Percentiles rank a stretch among this genome's conserved stretches.
Evolutionary conservation across 2,888 invertebrate species (phyloP).

Genomic region (Dynastes maya): DNA sequence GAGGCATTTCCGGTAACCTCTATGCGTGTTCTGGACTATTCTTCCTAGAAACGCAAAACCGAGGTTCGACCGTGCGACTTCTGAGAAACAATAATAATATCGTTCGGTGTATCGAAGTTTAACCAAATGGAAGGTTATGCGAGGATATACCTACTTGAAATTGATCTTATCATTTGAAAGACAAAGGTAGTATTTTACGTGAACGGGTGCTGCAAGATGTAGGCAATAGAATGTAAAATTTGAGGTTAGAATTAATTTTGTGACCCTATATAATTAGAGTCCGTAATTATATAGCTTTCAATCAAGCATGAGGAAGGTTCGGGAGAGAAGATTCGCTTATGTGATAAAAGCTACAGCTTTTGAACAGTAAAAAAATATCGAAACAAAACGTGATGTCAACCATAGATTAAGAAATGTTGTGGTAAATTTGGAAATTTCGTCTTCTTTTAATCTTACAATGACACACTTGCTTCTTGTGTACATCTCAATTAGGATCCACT

Average conservation of each 20-base stretch:
- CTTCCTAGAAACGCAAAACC: conserved; percentile 37
- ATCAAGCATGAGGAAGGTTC: not conserved
- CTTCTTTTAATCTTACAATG: too few species aligned
- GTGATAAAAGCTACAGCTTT: too few species aligned
- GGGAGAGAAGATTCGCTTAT: too few species aligned
- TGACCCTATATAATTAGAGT: not conserved
- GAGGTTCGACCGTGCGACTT: conserved; percentile 30
- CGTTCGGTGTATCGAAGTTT: conserved; percentile 31
- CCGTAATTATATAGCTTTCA: not conserved
- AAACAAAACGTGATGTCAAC: too few species aligned
- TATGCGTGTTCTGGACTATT: conserved; percentile 13
- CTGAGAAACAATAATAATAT: conserved; percentile 27
- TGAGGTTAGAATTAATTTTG: not conserved
- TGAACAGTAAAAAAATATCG: too few species aligned
- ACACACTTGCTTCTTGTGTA: too few species aligned
- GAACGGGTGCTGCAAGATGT: not conserved
- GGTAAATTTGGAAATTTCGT: too few species aligned
- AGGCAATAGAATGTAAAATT: not conserved
- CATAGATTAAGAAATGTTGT: too few species aligned
- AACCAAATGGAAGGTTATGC: conserved; percentile 6
- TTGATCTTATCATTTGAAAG: conserved; percentile 15
- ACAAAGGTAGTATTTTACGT: conserved; percentile 1
- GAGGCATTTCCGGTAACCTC: conserved; percentile 45
- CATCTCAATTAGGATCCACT: too few species aligned
- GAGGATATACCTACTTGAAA: not conserved